Evolutionary conservation across 2,113 vertebrate genomes (phyloP), one percentile per base, ranked within the genome.

Genomic region (Anser cygnoides): DNA sequence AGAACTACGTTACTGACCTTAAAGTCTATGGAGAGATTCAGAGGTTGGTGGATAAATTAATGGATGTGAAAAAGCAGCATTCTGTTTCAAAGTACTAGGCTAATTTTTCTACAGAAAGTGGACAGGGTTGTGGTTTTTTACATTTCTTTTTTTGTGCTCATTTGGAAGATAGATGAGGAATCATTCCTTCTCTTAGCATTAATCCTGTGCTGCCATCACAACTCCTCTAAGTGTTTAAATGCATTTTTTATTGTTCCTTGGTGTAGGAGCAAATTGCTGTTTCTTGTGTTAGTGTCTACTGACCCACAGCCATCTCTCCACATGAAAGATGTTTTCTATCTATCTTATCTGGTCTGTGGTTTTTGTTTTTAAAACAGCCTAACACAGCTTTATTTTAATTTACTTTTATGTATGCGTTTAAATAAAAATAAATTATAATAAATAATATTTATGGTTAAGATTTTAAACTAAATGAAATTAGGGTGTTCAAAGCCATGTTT

Each of bases 291-390:
- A 41, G 41, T 61, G 68, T 19, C 84, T 80, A 17, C 43, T 90
- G 88, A 90, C 76, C 85, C 92, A 39, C 39, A 46, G 72, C 55
- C 72, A 75, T 43, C 52, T 78, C 85, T 94, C 75, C 83, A 78
- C 76, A n/a, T 81, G 88, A 90, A 93, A 84, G 68, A 50, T 83
- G 54, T 80, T 59, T 88, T 73, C 29, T 71, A 0, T 79, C 67
- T 65, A 50, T 31, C 74, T 96, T 90, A 92, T 89, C 88, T 90
- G 44, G 8, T 26, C 57, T 68, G 79, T 77, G 85, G 26, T 28
- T 94, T 95, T 73, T 81, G 46, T 88, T 92, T 88, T 67, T 71
- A 43, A 88, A 96, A 59, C 57, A 83, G 29, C 26, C 75, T 43
- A 35, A 71, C 52, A 19, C 33, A 6, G 33, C 29, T 72, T 65